Conservation (phyloP, 2,113 vertebrate genomes). For the Vicugna pacos region DNA sequence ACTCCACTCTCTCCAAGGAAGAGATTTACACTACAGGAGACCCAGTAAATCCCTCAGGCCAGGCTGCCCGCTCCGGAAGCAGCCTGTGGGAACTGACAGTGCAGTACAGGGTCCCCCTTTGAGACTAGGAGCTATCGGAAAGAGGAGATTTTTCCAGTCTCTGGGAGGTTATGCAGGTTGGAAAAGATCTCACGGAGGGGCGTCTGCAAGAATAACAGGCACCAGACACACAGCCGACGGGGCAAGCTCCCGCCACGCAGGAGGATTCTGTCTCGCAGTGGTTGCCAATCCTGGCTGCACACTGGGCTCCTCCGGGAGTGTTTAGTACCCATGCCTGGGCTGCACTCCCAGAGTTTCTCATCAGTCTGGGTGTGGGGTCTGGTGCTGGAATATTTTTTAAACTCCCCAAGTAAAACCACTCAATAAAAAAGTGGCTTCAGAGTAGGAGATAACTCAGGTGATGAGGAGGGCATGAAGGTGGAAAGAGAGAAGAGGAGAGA, state of each 20-base stretch:
- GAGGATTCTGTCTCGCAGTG: not conserved
- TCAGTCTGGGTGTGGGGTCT: not conserved
- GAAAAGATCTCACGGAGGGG: not conserved
- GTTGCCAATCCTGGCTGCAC: not conserved
- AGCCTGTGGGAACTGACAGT: not conserved
- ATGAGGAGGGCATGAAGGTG: not conserved
- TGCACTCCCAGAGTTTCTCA: not conserved
- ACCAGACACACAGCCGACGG: fast-evolving
- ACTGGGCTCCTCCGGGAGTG: not conserved
- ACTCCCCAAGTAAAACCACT: not conserved
- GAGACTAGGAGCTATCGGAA: not conserved
- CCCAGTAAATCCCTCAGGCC: not conserved
- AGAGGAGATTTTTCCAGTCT: not conserved
- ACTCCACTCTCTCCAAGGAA: not conserved
- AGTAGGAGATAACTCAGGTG: not conserved
- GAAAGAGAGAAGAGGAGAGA: not conserved
- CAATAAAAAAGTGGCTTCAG: not conserved
- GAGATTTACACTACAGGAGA: not conserved
- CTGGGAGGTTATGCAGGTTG: not conserved
- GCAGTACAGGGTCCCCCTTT: not conserved
- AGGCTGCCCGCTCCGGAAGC: not conserved
- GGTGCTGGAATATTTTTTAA: not conserved
- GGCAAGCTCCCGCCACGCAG: fast-evolving
- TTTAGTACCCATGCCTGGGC: not conserved
- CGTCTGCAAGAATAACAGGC: not conserved